These are phyloP conservation scores for Danaus melanippus DNA, from an alignment of 1,140 invertebrate species.

Conservation along the genomic window DNA sequence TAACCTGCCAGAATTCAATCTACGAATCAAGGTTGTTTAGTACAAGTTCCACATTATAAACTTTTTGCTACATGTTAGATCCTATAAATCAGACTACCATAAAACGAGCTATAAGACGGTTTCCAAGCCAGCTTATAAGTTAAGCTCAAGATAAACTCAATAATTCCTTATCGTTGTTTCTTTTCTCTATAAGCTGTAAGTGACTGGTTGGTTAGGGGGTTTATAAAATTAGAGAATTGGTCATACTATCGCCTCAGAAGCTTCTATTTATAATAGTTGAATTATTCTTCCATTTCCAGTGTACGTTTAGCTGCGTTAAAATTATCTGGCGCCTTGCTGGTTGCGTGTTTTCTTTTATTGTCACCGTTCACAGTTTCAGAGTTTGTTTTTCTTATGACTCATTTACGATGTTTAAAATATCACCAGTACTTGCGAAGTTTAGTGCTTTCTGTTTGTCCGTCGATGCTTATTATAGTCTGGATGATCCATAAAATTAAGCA, in stretches of 20 bases:
- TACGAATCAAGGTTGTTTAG: slow-evolving; percentile 13
- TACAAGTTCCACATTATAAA: too few relatives aligned
- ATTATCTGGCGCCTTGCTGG: slow-evolving; percentile 53
- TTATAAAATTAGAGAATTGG: slow-evolving; percentile 62
- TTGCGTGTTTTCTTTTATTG: slow-evolving; percentile 49
- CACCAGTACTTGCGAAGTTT: slow-evolving; percentile 16
- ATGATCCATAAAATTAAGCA: slow-evolving; percentile 7
- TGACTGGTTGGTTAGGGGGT: slow-evolving; percentile 13
- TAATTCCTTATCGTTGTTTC: slow-evolving; percentile 1
- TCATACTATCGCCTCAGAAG: slow-evolving; percentile 39
- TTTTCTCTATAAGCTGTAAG: slow-evolving; percentile 16
- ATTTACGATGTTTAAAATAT: slow-evolving; percentile 49
- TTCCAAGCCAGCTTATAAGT: background rate
- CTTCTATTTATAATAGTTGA: slow-evolving; percentile 47
- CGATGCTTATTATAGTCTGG: slow-evolving; percentile 8
- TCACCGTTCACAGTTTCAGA: slow-evolving; percentile 36
- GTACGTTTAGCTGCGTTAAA: slow-evolving; percentile 41
- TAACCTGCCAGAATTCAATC: slow-evolving; percentile 17
- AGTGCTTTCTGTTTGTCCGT: slow-evolving; percentile 15
- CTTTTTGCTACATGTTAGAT: too few relatives aligned
- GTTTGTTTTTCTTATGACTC: slow-evolving; percentile 56
- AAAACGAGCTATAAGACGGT: too few relatives aligned
- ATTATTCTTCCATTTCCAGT: slow-evolving; percentile 56
- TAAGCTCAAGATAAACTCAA: slow-evolving; percentile 2
- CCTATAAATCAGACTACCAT: too few relatives aligned